phyloP scores from a whole-genome alignment of 2,797 vertebrate genomes.

The Pyrocephalus nanus region DNA sequence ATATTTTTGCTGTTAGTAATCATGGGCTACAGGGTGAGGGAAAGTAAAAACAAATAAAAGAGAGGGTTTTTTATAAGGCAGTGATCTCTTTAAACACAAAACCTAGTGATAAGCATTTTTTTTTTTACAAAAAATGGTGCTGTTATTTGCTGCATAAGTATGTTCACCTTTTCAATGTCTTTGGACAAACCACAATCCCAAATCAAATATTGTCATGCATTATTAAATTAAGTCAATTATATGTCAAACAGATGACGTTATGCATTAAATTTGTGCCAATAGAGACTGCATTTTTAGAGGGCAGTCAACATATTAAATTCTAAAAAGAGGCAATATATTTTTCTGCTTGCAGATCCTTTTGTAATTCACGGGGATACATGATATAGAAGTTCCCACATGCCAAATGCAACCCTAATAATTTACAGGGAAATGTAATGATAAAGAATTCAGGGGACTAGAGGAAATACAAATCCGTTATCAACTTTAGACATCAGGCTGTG shows the following conservation, averaged over 20 bases:
- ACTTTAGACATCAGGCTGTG: conserved; percentile 47
- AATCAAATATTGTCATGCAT: conserved; percentile 54
- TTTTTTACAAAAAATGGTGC: not conserved
- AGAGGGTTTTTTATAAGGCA: not conserved
- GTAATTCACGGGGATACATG: conserved; percentile 21
- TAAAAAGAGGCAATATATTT: conserved; percentile 12
- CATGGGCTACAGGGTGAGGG: fast-evolving
- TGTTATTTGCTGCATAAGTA: not conserved
- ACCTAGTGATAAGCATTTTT: not conserved
- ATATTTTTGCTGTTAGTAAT: not conserved
- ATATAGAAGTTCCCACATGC: conserved; percentile 15
- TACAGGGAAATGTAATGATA: conserved; percentile 51
- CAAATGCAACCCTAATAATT: conserved; percentile 43
- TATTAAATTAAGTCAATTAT: conserved; percentile 60
- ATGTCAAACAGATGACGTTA: conserved; percentile 44
- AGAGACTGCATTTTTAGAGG: conserved; percentile 37
- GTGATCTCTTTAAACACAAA: not conserved
- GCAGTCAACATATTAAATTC: conserved; percentile 30
- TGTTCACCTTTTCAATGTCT: conserved; percentile 27
- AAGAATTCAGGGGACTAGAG: conserved; percentile 43
- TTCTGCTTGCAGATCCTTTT: conserved; percentile 27
- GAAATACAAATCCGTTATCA: conserved; percentile 55
- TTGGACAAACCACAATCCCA: conserved; percentile 9
- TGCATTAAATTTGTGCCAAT: conserved; percentile 29
- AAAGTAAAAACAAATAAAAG: not conserved